These are phyloP conservation scores for Merodon equestris DNA, from an alignment of 2,888 invertebrate genomes.

Conservation along the genomic window DNA sequence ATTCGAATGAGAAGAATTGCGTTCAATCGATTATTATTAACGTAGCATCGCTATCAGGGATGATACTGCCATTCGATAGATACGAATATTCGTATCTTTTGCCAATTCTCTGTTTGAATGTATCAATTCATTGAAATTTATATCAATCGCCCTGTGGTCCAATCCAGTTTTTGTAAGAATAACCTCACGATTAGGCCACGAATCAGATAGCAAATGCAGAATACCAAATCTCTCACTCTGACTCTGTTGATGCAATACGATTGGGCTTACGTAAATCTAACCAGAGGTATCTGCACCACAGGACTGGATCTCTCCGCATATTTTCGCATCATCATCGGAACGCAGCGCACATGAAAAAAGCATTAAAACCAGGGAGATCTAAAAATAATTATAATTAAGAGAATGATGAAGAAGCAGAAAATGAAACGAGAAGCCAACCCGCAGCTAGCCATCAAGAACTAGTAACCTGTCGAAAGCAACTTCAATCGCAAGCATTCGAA, in stretches of 20 bases:
- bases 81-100: too few relatives aligned
- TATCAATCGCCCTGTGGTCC: too few relatives aligned
- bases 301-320: conserved; percentile 26
- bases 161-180: too few relatives aligned
- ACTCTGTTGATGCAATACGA: background rate
- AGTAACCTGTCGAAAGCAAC: conserved; percentile 27
- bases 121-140: too few relatives aligned
- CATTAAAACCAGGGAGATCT: conserved; percentile 38
- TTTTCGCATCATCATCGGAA: background rate
- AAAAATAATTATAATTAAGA: conserved; percentile 63
- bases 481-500: background rate
- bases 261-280: conserved; percentile 24
- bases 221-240: too few relatives aligned
- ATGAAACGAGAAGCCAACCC: background rate
- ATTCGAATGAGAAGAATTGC: too few relatives aligned
- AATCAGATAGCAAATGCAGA: too few relatives aligned
- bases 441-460: background rate
- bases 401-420: conserved; percentile 11
- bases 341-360: conserved; percentile 6
- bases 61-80: too few relatives aligned
- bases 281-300: conserved; percentile 2
- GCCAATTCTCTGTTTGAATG: too few relatives aligned
- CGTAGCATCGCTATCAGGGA: too few relatives aligned
- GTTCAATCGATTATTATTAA: too few relatives aligned
- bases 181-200: too few relatives aligned